A percentile compares a stretch with the other conserved stretches of the same genome.
phyloP scores from a whole-genome alignment of 2,888 invertebrate species.

The Tetragonula carbonaria region DNA sequence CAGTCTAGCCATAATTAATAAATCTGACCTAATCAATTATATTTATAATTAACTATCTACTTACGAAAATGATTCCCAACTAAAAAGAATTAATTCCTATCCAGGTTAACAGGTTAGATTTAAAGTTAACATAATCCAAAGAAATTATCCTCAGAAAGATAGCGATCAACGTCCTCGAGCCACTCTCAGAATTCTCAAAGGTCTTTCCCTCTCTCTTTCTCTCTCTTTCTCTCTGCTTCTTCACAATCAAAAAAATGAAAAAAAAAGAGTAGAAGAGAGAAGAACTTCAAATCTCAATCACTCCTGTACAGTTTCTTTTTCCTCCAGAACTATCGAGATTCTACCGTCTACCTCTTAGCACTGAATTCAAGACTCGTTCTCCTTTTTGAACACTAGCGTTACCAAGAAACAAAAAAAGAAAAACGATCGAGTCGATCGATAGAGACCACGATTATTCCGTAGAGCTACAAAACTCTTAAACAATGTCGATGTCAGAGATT shows the following conservation, averaged over 20 bases:
- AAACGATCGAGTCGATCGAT: background rate
- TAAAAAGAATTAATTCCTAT: too few relatives aligned
- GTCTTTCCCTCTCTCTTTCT: too few relatives aligned
- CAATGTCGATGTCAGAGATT: conserved; percentile 57
- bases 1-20: too few relatives aligned
- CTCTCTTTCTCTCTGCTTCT: background rate
- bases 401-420: background rate
- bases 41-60: too few relatives aligned
- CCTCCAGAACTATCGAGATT: conserved; percentile 22
- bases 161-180: background rate
- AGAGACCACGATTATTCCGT: conserved; percentile 1
- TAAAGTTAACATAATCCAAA: background rate
- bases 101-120: background rate
- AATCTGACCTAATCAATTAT: too few relatives aligned
- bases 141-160: background rate
- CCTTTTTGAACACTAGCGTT: conserved; percentile 2
- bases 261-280: too few relatives aligned
- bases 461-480: conserved; percentile 5
- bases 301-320: background rate
- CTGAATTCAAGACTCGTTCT: conserved; percentile 17
- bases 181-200: background rate
- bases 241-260: too few relatives aligned
- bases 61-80: too few relatives aligned
- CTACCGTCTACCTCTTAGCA: conserved; percentile 32
- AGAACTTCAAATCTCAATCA: background rate